These are phyloP conservation scores for Asarcornis scutulata DNA, from an alignment of 2,113 vertebrate genomes.

Conservation along the genomic window DNA sequence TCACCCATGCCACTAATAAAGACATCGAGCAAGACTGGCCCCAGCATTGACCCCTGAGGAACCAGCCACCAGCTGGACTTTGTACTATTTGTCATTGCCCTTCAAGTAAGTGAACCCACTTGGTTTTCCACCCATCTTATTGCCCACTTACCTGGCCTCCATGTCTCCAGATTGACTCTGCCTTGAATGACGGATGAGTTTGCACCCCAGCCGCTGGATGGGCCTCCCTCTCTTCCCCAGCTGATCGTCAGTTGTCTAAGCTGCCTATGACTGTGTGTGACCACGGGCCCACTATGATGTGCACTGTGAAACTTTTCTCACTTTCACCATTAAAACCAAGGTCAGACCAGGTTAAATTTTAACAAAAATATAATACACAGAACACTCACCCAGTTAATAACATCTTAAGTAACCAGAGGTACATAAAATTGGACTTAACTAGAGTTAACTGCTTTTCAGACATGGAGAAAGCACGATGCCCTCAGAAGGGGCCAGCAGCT, in stretches of 20 bases:
- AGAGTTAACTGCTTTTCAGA: neutral
- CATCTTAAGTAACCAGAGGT: neutral
- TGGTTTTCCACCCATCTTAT: neutral
- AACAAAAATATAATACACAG: neutral
- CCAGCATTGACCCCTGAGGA: neutral
- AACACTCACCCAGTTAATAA: neutral
- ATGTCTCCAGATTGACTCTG: neutral
- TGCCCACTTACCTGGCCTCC: neutral
- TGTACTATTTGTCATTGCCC: fast-evolving
- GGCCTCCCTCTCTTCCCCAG: neutral
- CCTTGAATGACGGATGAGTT: neutral
- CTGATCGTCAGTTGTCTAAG: neutral
- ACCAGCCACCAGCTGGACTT: neutral
- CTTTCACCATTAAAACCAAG: neutral
- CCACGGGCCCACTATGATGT: neutral
- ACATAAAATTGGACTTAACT: neutral
- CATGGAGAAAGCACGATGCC: neutral
- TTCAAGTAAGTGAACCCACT: neutral
- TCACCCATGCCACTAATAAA: neutral
- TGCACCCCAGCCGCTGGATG: neutral
- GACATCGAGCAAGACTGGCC: neutral
- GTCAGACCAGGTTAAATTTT: neutral
- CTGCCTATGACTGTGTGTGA: neutral
- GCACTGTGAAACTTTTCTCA: neutral
- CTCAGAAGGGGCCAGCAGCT: neutral